Conservation (phyloP, 2,797 vertebrate species). For the Gephyroberyx darwinii region DNA sequence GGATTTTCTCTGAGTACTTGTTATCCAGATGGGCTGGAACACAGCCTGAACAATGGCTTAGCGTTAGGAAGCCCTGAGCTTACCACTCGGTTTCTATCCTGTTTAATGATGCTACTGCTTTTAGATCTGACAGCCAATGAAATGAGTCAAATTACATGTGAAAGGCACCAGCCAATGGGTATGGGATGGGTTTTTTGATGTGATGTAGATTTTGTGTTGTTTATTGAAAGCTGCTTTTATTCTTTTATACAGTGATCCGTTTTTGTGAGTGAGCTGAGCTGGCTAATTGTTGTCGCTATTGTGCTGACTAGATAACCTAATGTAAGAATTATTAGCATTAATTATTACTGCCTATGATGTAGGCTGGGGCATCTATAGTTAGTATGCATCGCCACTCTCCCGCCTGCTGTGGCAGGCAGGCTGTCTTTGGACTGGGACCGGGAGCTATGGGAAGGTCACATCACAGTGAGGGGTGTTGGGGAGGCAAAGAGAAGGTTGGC, state of each 20-base stretch:
- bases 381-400: constrained; percentile 56
- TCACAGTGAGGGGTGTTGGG: constrained; percentile 52
- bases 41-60: constrained; percentile 66
- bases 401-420: constrained; percentile 53
- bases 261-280: not conserved
- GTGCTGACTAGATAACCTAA: constrained; percentile 20
- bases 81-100: constrained; percentile 39
- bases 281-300: constrained; percentile 4
- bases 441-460: constrained; percentile 73
- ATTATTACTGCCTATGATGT: constrained; percentile 15
- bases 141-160: constrained; percentile 45
- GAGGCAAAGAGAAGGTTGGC: constrained; percentile 29
- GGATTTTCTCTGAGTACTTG: constrained; percentile 60
- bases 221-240: not conserved
- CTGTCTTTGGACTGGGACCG: constrained; percentile 61
- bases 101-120: constrained; percentile 57
- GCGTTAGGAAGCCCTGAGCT: constrained; percentile 45
- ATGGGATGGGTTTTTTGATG: not conserved
- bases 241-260: not conserved
- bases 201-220: constrained; percentile 15
- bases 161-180: constrained; percentile 44
- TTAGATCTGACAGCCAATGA: constrained; percentile 47
- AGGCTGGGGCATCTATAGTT: constrained; percentile 47
- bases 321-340: constrained; percentile 13
- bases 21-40: constrained; percentile 72